These are phyloP conservation scores for Parauchenoglanis punctatus DNA, from an alignment of 2,797 vertebrate species.

Conservation along the genomic window DNA sequence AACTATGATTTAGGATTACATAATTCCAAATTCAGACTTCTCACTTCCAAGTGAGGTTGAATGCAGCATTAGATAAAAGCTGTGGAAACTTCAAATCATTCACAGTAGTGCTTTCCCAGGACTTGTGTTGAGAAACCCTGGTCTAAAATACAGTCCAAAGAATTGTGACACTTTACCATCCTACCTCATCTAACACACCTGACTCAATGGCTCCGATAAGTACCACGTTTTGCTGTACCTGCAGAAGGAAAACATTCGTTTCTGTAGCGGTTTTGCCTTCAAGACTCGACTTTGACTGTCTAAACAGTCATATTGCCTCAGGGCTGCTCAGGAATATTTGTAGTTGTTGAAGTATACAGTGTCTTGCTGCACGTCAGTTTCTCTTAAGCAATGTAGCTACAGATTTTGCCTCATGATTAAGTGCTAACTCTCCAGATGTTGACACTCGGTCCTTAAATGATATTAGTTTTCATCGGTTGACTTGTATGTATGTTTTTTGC, in stretches of 20 bases:
- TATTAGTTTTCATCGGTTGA: not conserved
- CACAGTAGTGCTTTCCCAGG: not conserved
- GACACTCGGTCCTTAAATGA: not conserved
- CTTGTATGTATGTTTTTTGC: not conserved
- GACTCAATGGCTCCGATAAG: not conserved
- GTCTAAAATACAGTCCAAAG: not conserved
- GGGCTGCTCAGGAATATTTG: not conserved
- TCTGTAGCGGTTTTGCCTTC: not conserved
- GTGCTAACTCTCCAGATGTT: not conserved
- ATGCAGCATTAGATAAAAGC: not conserved
- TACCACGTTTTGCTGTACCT: not conserved
- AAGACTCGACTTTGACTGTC: not conserved
- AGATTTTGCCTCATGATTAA: not conserved
- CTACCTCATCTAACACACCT: not conserved
- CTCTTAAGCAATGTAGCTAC: not conserved
- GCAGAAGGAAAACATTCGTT: not conserved
- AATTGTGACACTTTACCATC: not conserved
- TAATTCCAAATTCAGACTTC: not conserved
- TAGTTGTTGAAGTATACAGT: not conserved
- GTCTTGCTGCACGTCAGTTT: not conserved
- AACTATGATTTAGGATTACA: not conserved
- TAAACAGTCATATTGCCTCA: not conserved
- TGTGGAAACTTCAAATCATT: not conserved
- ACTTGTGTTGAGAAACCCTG: not conserved
- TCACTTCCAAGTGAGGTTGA: not conserved